phyloP scores from a whole-genome alignment of 2,113 vertebrate species.

The Baryphthengus martii region DNA sequence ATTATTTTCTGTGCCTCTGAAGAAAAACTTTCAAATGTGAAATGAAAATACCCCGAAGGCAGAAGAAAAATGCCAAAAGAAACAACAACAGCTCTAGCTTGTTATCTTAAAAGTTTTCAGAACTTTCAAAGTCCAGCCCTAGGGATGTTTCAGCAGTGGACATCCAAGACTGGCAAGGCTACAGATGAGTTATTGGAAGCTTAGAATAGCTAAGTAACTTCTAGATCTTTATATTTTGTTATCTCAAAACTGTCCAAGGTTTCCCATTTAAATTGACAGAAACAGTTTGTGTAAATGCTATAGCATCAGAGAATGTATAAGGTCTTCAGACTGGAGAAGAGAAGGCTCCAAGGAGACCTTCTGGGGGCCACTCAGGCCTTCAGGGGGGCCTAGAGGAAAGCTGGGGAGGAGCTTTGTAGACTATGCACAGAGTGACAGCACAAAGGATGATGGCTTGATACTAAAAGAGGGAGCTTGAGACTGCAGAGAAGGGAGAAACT shows the following conservation, averaged over 20 bases:
- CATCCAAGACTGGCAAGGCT: background rate
- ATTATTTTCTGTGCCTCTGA: background rate
- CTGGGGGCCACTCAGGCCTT: no score
- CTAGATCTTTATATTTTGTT: background rate
- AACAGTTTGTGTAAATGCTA: background rate
- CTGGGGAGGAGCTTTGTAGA: no score
- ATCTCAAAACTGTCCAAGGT: background rate
- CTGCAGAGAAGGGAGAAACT: no score
- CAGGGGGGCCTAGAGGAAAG: no score
- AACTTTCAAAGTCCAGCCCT: background rate
- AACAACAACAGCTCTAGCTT: background rate
- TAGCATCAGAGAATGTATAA: background rate
- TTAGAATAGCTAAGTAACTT: background rate
- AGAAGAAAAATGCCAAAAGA: background rate
- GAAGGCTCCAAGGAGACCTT: no score
- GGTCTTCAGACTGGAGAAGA: no score
- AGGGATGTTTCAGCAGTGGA: background rate
- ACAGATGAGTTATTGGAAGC: background rate
- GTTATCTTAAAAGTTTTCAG: background rate
- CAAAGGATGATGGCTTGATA: no score
- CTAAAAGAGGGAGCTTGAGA: no score
- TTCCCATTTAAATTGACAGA: background rate
- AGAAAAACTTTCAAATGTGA: background rate
- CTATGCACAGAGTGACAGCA: no score
- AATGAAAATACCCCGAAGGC: background rate